Conservation (phyloP, 2,888 invertebrate species). For the Machimus rusticus region DNA sequence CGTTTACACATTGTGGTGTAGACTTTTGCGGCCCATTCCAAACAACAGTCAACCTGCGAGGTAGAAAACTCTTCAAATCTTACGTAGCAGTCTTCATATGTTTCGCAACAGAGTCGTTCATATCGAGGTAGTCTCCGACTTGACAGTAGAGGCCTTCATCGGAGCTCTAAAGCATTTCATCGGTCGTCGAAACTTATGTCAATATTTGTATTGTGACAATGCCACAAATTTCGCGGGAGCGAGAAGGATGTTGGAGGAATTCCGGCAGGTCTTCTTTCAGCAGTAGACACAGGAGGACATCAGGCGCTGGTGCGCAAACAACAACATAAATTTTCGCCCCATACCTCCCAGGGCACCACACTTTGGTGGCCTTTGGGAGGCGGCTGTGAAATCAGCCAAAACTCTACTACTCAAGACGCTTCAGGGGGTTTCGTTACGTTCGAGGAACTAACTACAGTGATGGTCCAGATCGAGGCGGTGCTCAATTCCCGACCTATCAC, state of each 20-base stretch:
- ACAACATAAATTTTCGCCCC: not conserved
- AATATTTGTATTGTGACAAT: not conserved
- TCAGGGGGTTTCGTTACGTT: not conserved
- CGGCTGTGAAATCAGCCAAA: not conserved
- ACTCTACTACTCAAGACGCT: not conserved
- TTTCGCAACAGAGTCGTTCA: slow-evolving; percentile 3
- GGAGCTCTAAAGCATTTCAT: slow-evolving; percentile 34
- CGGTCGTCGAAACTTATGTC: not conserved
- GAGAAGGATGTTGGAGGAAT: not conserved
- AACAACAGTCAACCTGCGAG: not conserved
- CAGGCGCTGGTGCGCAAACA: not conserved
- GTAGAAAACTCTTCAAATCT: not conserved
- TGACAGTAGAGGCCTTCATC: slow-evolving; percentile 38
- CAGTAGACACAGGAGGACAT: not conserved
- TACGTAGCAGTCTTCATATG: not conserved
- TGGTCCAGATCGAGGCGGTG: not conserved
- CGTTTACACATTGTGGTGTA: not conserved
- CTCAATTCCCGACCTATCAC: not conserved
- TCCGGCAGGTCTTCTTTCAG: not conserved
- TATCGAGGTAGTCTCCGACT: slow-evolving; percentile 18
- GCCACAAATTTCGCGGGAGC: not conserved
- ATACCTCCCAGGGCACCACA: not conserved
- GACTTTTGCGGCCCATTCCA: slow-evolving; percentile 4
- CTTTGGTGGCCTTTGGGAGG: not conserved
- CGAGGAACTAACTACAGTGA: not conserved